phyloP scores from a whole-genome alignment of 2,797 vertebrate genomes.

The Numenius phaeopus region DNA sequence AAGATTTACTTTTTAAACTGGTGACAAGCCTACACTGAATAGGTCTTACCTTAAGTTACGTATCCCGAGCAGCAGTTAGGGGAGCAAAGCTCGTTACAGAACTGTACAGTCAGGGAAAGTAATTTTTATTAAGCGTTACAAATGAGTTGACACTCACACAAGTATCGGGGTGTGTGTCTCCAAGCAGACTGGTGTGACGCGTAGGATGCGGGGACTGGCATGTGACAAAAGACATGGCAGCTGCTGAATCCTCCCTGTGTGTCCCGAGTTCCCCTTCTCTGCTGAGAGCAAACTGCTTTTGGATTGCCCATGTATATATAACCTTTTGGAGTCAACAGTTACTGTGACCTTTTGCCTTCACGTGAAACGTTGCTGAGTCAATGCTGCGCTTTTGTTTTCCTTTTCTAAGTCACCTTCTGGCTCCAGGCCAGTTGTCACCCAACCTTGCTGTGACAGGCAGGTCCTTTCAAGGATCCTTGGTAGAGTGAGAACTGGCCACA shows the following conservation, averaged over 20 bases:
- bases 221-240: background rate
- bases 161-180: accelerated
- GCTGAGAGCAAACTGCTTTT: background rate
- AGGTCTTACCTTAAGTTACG: background rate
- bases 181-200: background rate
- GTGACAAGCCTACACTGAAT: background rate
- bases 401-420: background rate
- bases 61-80: background rate
- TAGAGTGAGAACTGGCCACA: background rate
- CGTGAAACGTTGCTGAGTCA: background rate
- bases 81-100: background rate
- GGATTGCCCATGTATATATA: background rate
- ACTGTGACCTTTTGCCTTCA: background rate
- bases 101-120: background rate
- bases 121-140: background rate
- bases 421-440: background rate
- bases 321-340: background rate
- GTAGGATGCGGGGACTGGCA: background rate
- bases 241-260: background rate
- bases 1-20: background rate
- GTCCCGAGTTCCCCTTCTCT: background rate
- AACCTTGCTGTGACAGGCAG: background rate
- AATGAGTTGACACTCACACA: background rate
- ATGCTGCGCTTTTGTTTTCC: background rate
- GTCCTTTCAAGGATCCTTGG: background rate